Evolutionary conservation across 2,113 vertebrate species (phyloP), one percentile per base, ranked within the genome.

Genomic region (Perca fluviatilis): DNA sequence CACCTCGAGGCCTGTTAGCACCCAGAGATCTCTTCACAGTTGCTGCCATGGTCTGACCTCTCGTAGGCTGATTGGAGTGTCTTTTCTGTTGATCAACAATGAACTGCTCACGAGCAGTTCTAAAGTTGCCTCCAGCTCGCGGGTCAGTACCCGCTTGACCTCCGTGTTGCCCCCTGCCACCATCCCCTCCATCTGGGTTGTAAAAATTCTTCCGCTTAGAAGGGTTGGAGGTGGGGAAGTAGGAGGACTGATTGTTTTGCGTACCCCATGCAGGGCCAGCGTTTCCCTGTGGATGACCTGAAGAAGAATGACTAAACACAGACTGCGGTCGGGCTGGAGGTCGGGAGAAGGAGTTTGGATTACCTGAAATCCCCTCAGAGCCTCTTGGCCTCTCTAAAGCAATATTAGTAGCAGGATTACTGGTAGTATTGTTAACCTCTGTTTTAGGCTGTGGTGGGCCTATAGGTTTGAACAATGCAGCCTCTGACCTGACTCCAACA

Each of bases 21-120:
- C 98, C 98, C 53, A 99, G 93, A 16, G 97, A 99, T 66, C 97
- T 99, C 88, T 99, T 99, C 1, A 94, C 43, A 13, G 91, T 68
- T 10, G 95, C 94, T 0, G 94, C 93, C 0, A 94, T 76, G 4
- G 76, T 23, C 0, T 87, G 82, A 7, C 71, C 62, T 30, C 94
- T 93, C 63, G 95, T 96, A 7, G 91, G n/a, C 30, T 95, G 93
- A 18, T 93, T 92, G 43, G 95, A 95, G 67, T 92, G 13, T 71
- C 97, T 98, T 87, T 96, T 99, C 25, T 97, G 97, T 75, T 98
- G 96, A 50, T 97, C 97, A 47, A 95, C 91, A 83, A 96, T 93
- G 2, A 99, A 89, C 58, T 99, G 97, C 61, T 99, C 96, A 27
- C 95, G 97, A 14, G 98, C 98, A 0, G 97, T 95, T 95, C 95